A percentile compares a stretch with the other conserved stretches of the same genome.
These are phyloP conservation scores for Tylochromis polylepis DNA, from an alignment of 2,113 vertebrate species.

Conservation along the genomic window DNA sequence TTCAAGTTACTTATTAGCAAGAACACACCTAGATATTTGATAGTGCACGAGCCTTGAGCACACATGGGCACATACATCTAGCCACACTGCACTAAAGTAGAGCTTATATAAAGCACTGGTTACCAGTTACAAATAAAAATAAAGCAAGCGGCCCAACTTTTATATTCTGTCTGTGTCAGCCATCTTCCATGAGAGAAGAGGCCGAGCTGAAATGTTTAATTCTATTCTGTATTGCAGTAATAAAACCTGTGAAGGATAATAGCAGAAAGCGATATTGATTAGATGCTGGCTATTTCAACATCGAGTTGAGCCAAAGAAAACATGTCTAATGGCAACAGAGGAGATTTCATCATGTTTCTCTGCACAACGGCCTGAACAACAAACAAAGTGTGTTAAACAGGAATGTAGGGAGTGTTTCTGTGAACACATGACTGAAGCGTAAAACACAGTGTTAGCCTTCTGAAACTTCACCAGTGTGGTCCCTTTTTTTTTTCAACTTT, in stretches of 20 bases:
- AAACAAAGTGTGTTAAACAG: neutral
- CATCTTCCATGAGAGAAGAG: neutral
- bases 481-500: neutral
- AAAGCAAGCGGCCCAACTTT: neutral
- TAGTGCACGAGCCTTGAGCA: neutral
- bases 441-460: neutral
- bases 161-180: neutral
- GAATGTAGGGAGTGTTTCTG: constrained; percentile 32
- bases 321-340: neutral
- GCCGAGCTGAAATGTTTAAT: neutral
- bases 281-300: neutral
- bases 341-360: neutral
- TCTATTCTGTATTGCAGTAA: neutral
- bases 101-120: neutral
- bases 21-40: constrained; percentile 20
- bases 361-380: neutral
- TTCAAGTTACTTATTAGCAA: neutral
- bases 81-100: neutral
- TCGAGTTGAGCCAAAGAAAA: neutral
- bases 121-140: neutral
- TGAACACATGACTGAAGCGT: neutral
- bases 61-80: neutral
- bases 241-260: neutral
- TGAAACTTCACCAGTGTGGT: neutral
- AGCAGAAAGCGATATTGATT: neutral